Evolutionary conservation across 2,113 vertebrate species (phyloP), one percentile per base, ranked within the genome.

Genomic region (Willisornis vidua): DNA sequence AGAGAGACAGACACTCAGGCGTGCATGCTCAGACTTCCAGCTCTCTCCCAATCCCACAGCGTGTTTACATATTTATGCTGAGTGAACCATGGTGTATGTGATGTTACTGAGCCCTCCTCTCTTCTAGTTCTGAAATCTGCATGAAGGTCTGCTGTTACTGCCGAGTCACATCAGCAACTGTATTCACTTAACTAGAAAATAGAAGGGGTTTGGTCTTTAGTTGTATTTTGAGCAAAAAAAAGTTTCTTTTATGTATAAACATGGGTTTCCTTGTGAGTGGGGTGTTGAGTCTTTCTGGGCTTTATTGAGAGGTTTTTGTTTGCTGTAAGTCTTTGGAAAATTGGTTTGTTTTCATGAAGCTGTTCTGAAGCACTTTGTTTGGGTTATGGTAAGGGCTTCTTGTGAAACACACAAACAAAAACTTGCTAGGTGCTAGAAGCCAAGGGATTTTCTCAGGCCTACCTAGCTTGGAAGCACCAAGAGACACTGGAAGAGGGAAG

Each of bases 81-180:
- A 54, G 16, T 31, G 10, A 58, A 31, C 17, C 1, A 1, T 59
- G 25, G 7, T 51, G 10, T 7, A 5, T 51, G 23, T 26, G 19
- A 14, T 13, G 1, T 8, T 79, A 19, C 12, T 33, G 52, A n/a
- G 26, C 39, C 49, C 6, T 28, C 4, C 0, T 52, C 0, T 87
- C 70, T 77, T 73, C n/a, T 65, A 8, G 6, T n/a, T 41, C 54
- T 70, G 46, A 85, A 70, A 49, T 76, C 54, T 70, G 3, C 2
- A 1, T 39, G 9, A 48, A 55, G 29, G 18, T 48, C 57, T 82
- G 8, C 23, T 20, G 11, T 52, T 41, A 7, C 41, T 78, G 76
- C 71, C 10, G 6, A 63, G 29, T 66, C 66, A 33, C 28, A 22
- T 33, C 59, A 57, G 14, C 57, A 43, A 2, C 0, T 24, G 6